Conservation (phyloP, 2,888 invertebrate genomes). For the Callyntrura sp. region DNA sequence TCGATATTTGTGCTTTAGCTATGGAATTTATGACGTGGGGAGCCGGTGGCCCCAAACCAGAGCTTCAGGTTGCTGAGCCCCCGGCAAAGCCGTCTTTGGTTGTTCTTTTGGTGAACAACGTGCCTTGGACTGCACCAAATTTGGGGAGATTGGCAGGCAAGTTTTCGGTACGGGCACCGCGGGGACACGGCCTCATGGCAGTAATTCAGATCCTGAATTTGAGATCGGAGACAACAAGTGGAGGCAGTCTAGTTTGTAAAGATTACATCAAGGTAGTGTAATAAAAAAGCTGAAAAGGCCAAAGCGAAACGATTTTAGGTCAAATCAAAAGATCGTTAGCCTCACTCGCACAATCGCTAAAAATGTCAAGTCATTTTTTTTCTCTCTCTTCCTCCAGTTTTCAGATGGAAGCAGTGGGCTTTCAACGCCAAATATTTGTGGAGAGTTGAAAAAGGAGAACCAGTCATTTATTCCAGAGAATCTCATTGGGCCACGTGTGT, state of each 20-base stretch:
- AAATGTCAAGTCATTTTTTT: neutral
- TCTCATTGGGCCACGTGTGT: conserved; percentile 78
- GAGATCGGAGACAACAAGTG: conserved; percentile 62
- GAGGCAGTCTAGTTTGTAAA: conserved; percentile 54
- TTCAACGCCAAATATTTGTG: conserved; percentile 75
- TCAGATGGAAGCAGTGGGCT: conserved; percentile 64
- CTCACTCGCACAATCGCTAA: no score
- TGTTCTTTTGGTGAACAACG: conserved; percentile 78
- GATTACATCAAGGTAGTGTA: conserved; percentile 69
- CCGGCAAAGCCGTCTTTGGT: conserved; percentile 71
- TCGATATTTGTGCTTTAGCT: conserved; percentile 11
- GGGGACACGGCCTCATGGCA: conserved; percentile 82
- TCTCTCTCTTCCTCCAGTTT: conserved; percentile 56
- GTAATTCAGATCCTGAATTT: conserved; percentile 82
- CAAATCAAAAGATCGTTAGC: neutral
- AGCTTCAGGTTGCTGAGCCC: conserved; percentile 72
- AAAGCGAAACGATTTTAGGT: no score
- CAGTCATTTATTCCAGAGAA: conserved; percentile 75
- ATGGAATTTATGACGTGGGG: conserved; percentile 79
- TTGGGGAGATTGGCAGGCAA: conserved; percentile 68
- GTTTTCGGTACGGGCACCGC: conserved; percentile 79
- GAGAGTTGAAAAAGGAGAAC: conserved; percentile 78
- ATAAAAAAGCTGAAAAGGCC: neutral
- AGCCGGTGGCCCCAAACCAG: conserved; percentile 51
- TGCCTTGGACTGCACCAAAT: conserved; percentile 74